phyloP scores from a whole-genome alignment of 2,113 vertebrate species.

The Cathartes aura region DNA sequence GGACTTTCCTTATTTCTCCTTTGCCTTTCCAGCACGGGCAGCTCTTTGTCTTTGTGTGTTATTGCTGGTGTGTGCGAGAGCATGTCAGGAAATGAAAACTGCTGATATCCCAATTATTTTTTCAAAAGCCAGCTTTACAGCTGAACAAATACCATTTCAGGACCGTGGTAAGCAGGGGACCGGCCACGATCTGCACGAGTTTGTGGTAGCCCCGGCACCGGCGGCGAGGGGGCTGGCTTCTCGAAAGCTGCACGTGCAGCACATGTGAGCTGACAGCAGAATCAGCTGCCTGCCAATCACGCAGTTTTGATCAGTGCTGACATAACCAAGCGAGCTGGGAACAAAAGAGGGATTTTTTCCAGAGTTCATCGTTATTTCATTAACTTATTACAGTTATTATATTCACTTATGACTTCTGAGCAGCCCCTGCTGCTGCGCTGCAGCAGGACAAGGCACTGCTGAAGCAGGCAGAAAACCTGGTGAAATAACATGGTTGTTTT shows the following conservation, averaged over 20 bases:
- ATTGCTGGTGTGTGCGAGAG: background rate
- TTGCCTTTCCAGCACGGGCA: background rate
- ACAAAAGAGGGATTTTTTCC: background rate
- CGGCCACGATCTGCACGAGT: background rate
- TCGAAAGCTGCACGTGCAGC: rapidly evolving
- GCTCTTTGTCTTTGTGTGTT: background rate
- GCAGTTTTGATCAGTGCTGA: background rate
- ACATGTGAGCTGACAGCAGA: background rate
- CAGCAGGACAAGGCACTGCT: background rate
- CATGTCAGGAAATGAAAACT: background rate
- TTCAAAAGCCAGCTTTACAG: background rate
- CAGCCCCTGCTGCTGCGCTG: background rate
- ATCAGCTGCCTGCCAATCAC: background rate
- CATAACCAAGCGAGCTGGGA: background rate
- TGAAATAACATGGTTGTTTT: background rate
- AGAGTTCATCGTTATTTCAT: background rate
- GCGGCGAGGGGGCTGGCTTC: background rate
- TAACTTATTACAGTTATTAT: background rate
- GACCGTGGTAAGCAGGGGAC: background rate
- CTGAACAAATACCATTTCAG: background rate
- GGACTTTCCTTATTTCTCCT: background rate
- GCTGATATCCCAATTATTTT: background rate
- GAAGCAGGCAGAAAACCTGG: background rate
- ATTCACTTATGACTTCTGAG: background rate
- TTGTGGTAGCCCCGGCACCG: too few species aligned